These are phyloP conservation scores for Caloenas nicobarica DNA, from an alignment of 2,113 vertebrate species.

Conservation along the genomic window DNA sequence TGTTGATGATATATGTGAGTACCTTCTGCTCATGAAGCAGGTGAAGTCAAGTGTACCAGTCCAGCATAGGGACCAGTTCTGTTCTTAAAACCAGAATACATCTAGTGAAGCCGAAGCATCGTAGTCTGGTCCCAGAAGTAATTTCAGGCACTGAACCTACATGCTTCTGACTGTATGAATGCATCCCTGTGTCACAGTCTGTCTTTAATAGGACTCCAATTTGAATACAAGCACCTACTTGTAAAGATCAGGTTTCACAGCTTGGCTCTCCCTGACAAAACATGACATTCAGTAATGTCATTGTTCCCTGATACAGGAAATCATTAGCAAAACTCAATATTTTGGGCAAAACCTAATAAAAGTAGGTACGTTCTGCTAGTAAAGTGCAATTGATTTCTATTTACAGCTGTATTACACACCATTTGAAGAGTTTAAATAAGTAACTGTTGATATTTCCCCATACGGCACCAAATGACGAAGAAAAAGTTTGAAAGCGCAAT, in stretches of 20 bases:
- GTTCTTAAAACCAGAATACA: not conserved
- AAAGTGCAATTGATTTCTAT: not conserved
- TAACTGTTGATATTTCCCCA: not conserved
- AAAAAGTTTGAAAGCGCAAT: not conserved
- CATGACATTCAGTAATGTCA: not conserved
- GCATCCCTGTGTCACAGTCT: not conserved
- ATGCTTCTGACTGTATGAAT: not conserved
- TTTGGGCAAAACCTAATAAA: not conserved
- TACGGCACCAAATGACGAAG: not conserved
- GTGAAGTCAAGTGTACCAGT: not conserved
- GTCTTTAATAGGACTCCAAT: not conserved
- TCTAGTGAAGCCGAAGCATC: not conserved
- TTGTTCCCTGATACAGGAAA: not conserved
- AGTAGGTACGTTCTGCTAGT: not conserved
- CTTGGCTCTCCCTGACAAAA: not conserved
- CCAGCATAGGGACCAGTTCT: not conserved
- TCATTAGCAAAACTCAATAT: not conserved
- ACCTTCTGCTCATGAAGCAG: not conserved
- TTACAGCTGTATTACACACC: not conserved
- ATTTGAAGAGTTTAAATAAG: constrained; percentile 1
- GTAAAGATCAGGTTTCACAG: not conserved
- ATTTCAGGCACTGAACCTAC: not conserved
- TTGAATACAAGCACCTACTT: not conserved
- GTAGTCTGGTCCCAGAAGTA: not conserved
- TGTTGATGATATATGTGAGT: not conserved